Evolutionary conservation across 2,797 vertebrate species (phyloP), one percentile per base, ranked within the genome.

Genomic region (Setipinna tenuifilis): DNA sequence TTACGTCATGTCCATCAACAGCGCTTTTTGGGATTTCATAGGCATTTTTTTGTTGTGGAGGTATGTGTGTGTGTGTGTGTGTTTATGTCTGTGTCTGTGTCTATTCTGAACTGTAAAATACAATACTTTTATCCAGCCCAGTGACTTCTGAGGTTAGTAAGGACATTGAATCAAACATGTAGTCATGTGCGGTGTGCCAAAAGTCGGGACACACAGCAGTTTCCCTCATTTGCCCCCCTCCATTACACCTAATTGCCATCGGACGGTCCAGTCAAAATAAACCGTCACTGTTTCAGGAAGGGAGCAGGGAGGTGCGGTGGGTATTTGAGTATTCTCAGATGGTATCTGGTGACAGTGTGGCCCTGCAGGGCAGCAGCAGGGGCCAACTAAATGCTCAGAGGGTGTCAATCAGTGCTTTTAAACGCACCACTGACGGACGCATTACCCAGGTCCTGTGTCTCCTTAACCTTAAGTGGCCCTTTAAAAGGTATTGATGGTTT

Each of bases 401-500:
- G 84, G 84, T 84, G 86, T 80, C 84, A 50, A 46, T 50, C 58
- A 71, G 57, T 35, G 25, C 59, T 78, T 78, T 58, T 80, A 83
- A 59, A 59, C 75, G 78, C 46, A 71, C 48, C 48, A 46, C 58
- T 59, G 71, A 78, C 71, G 71, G 71, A 2, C 35, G 44, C 61
- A 82, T 78, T 82, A 82, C 28, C 58, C 90, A 91, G 93, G 71
- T 78, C 71, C 93, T 92, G 92, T 92, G 92, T 94, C 94, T 90
- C 92, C 88, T 92, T 91, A 89, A 83, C 93, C 89, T 92, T 94
- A 95, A 95, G 94, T 94, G 94, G 89, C 89, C 90, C 94, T 95
- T 92, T 94, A 92, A 94, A 92, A 92, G 87, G 88, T 95, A 96
- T 95, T 94, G 95, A 95, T 93, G 92, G 89, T 93, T 94, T 95